Conservation (phyloP, 2,113 vertebrate genomes). For the Ornithorhynchus anatinus region DNA sequence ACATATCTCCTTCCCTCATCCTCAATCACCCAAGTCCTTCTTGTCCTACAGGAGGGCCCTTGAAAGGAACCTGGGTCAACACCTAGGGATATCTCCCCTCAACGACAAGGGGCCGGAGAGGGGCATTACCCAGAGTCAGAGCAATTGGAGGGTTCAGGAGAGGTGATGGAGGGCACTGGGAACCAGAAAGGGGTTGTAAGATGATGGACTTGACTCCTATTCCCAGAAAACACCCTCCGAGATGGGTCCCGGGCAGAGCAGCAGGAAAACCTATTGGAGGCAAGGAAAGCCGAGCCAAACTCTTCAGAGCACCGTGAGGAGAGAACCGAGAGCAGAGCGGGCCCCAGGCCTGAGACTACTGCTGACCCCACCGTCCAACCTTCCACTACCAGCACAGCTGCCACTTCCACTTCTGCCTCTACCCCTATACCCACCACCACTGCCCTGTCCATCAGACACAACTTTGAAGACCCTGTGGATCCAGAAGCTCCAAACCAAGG, state of each 20-base stretch:
- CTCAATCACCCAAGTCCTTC: too few relatives aligned
- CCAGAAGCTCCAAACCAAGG: constrained; percentile 52
- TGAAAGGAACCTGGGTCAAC: too few relatives aligned
- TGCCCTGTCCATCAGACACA: accelerated
- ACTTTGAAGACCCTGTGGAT: background rate
- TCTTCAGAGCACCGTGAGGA: constrained; percentile 37
- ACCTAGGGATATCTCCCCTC: too few relatives aligned
- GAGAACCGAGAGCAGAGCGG: constrained; percentile 32
- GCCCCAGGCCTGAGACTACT: background rate
- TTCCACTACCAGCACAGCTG: background rate
- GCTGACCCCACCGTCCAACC: background rate
- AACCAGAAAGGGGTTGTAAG: too few relatives aligned
- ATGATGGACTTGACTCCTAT: background rate
- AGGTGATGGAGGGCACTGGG: background rate
- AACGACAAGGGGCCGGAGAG: background rate
- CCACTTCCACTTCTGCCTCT: background rate
- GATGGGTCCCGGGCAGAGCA: constrained; percentile 58
- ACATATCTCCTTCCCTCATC: too few relatives aligned
- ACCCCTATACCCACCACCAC: constrained; percentile 30
- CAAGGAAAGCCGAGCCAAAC: background rate
- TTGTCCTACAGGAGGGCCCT: too few relatives aligned
- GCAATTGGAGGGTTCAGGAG: background rate
- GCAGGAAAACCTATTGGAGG: constrained; percentile 66
- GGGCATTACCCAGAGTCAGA: background rate
- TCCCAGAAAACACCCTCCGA: constrained; percentile 74